Percentiles rank a stretch among this genome's conserved stretches.
phyloP scores from a whole-genome alignment of 2,113 vertebrate genomes.

The Oryzias celebensis region DNA sequence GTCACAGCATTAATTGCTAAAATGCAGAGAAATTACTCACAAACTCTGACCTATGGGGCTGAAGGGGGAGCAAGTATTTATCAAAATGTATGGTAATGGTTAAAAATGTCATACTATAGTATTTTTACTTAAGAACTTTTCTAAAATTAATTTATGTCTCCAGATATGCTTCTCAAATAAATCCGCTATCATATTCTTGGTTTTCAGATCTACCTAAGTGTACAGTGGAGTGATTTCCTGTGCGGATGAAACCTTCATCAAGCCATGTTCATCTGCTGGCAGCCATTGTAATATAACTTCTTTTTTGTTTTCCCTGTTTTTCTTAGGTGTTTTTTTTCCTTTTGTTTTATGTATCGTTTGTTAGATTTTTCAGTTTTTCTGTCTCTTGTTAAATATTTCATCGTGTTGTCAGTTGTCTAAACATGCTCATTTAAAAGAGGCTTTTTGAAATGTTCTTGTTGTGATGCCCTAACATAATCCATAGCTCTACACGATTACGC shows the following conservation, averaged over 20 bases:
- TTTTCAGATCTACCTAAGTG: constrained; percentile 64
- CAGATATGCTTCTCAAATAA: too few relatives aligned
- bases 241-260: constrained; percentile 22
- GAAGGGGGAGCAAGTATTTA: too few relatives aligned
- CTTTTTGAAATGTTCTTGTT: constrained; percentile 7
- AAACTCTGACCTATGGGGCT: too few relatives aligned
- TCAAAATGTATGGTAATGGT: too few relatives aligned
- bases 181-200: constrained; percentile 19
- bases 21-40: too few relatives aligned
- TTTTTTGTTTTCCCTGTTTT: constrained; percentile 7
- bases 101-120: too few relatives aligned
- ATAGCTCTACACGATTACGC: not conserved
- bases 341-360: constrained; percentile 50
- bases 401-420: constrained; percentile 8
- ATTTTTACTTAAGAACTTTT: too few relatives aligned
- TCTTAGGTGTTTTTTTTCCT: constrained; percentile 6
- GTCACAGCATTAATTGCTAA: too few relatives aligned
- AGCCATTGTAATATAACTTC: constrained; percentile 58
- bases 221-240: constrained; percentile 17
- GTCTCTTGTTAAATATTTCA: constrained; percentile 30
- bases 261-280: constrained; percentile 61
- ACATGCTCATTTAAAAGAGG: constrained; percentile 15
- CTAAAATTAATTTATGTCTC: too few relatives aligned
- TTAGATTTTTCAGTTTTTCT: constrained; percentile 21
- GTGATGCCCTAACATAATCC: not conserved